phyloP scores from a whole-genome alignment of 2,113 vertebrate genomes.

The Rhinogobius similis region DNA sequence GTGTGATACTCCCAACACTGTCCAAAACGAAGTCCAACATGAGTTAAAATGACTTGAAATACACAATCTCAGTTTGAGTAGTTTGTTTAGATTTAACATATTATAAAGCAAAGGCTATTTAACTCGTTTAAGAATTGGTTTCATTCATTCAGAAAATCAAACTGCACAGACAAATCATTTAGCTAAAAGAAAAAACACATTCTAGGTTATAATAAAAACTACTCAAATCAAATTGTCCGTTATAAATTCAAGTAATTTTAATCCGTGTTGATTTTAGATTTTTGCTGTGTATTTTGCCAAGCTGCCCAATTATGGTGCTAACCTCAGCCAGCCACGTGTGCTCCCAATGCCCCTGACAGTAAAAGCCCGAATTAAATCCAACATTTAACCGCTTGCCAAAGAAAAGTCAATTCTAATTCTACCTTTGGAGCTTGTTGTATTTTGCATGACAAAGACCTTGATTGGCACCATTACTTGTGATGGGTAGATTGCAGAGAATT shows the following conservation, averaged over 20 bases:
- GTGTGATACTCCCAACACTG: constrained; percentile 35
- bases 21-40: background rate
- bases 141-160: no score
- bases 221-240: no score
- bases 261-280: background rate
- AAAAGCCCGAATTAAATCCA: constrained; percentile 10
- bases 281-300: background rate
- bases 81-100: background rate
- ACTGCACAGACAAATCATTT: no score
- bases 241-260: background rate
- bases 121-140: no score
- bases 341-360: constrained; percentile 54
- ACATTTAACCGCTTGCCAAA: background rate
- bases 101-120: no score
- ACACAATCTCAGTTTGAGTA: background rate
- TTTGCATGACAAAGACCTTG: constrained; percentile 54
- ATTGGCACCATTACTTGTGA: constrained; percentile 45
- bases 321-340: constrained; percentile 44
- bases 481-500: constrained; percentile 51
- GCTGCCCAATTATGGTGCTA: constrained; percentile 60
- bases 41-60: background rate
- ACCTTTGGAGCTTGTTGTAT: constrained; percentile 37
- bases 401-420: constrained; percentile 18
- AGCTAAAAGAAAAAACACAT: no score
- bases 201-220: no score